Base-by-base conservation (phyloP, 1,140 invertebrate genomes). In the Hydropsyche tenuis region DNA sequence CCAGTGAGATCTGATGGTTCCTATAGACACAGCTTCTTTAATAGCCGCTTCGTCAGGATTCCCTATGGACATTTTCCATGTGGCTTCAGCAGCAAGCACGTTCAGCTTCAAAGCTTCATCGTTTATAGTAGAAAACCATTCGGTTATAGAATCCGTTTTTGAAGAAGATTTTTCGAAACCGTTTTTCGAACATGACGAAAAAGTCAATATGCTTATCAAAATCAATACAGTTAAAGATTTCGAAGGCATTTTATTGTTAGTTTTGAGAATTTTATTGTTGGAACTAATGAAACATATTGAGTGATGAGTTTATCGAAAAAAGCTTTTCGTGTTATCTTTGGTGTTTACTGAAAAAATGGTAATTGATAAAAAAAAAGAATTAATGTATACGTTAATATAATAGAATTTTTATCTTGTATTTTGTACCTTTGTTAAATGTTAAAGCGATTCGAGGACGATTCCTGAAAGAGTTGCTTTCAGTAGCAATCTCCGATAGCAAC, bases 71-170 rank as follows among this genome's bases (percentile, higher is more conserved):
- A 71, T 43, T 5, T 42, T 73, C 77, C 77, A 78, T 0, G 77
- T 66, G 18, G 71, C 73, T 37, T 78, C 74, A 9, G 77, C 70
- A 18, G 66, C 53, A 18, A 75, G 14, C 4, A 77, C 27, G n/a
- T 77, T 75, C 23, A 73, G 73, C 53, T 73, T 30, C 46, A 73
- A 16, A 30, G 51, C 51, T 16, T 75, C 46, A 0, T 70, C 25
- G 68, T 77, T 77, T 56, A 77, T 70, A 20, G 63, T 68, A 11
- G 69, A 51, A 45, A 77, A 56, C 75, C 75, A 77, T 11, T 11
- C 12, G 1, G 42, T 48, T 18, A 76, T 53, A 45, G 69, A 66
- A 2, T 7, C 11, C 16, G 43, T 48, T 23, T 1, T 73, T 63
- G n/a, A 22, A 16, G 7, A n/a, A n/a, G n/a, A n/a, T n/a, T n/a